Percentiles rank a stretch among this genome's conserved stretches.
Evolutionary conservation across 2,113 vertebrate genomes (phyloP).

Genomic region (Psittacus erithacus): DNA sequence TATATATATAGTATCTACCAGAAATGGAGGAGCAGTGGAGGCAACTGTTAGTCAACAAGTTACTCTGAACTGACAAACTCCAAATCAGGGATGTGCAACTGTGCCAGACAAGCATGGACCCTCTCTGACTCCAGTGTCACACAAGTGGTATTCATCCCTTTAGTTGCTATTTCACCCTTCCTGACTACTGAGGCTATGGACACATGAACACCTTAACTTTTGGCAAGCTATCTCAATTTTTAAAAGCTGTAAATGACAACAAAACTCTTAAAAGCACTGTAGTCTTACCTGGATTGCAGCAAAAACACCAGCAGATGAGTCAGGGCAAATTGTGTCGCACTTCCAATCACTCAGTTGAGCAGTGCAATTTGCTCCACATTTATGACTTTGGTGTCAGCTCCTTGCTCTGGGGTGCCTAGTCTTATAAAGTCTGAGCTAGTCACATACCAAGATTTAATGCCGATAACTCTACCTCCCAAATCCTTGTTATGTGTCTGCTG

Average conservation of each 20-base stretch:
- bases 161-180: not conserved
- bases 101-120: not conserved
- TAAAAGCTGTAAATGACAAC: not conserved
- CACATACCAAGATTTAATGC: constrained; percentile 25
- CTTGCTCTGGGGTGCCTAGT: not conserved
- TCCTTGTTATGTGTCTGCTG: constrained; percentile 9
- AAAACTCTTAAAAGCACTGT: not conserved
- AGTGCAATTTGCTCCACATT: constrained; percentile 34
- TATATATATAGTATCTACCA: not conserved
- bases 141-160: not conserved
- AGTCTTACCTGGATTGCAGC: not conserved
- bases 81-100: not conserved
- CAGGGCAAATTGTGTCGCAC: not conserved
- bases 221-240: not conserved
- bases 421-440: constrained; percentile 29
- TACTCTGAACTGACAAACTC: not conserved
- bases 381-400: constrained; percentile 5
- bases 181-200: not conserved
- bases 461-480: constrained; percentile 6
- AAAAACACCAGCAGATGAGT: not conserved
- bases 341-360: constrained; percentile 10
- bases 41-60: not conserved
- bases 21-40: not conserved
- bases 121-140: not conserved
- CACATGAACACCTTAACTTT: not conserved